Conservation (phyloP, 2,888 invertebrate genomes). For the Gnatocerus cornutus region DNA sequence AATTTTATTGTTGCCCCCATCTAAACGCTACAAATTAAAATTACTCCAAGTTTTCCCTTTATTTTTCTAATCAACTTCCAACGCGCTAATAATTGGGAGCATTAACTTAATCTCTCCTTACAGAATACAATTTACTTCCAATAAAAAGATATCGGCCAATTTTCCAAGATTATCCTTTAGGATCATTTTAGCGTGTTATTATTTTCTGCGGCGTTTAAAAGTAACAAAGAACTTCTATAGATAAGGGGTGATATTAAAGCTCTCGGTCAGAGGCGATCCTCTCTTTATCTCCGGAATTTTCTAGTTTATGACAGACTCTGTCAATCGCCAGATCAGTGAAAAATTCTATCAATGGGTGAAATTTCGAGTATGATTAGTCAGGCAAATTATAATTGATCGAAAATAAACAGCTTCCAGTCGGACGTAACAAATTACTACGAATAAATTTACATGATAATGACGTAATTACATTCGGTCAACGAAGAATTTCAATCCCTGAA, state of each 20-base stretch:
- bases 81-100: slow-evolving; percentile 15
- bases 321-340: slow-evolving; percentile 11
- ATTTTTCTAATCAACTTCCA: slow-evolving; percentile 26
- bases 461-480: slow-evolving; percentile 15
- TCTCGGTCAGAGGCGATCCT: slow-evolving; percentile 10
- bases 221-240: slow-evolving; percentile 31
- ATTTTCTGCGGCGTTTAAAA: slow-evolving; percentile 34
- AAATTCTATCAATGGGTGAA: slow-evolving; percentile 4
- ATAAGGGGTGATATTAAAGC: slow-evolving; percentile 37
- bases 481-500: slow-evolving; percentile 21
- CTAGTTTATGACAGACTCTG: slow-evolving; percentile 19
- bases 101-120: slow-evolving; percentile 15
- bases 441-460: slow-evolving; percentile 30
- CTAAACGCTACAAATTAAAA: slow-evolving; percentile 11
- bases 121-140: slow-evolving; percentile 23
- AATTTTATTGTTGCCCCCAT: background rate
- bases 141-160: slow-evolving; percentile 32
- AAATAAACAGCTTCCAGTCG: slow-evolving; percentile 22
- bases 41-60: slow-evolving; percentile 1
- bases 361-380: slow-evolving; percentile 10
- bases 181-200: slow-evolving; percentile 30
- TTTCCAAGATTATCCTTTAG: slow-evolving; percentile 34
- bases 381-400: slow-evolving; percentile 19
- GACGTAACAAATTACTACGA: slow-evolving; percentile 8
- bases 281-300: slow-evolving; percentile 19